phyloP scores from a whole-genome alignment of 2,797 vertebrate species.

The Phoeniculus purpureus region DNA sequence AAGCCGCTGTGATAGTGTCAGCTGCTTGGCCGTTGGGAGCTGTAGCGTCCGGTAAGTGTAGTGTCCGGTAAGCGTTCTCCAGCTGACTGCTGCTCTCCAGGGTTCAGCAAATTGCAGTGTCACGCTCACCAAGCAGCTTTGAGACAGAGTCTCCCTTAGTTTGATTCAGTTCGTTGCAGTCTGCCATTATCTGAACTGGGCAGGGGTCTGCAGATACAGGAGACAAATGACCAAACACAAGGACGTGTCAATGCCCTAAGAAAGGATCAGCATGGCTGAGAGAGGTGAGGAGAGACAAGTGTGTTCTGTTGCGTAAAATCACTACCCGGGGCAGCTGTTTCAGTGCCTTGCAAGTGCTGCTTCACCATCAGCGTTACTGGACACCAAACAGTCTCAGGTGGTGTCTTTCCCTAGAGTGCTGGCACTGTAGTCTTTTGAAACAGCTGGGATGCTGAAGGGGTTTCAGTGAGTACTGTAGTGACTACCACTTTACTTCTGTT shows the following conservation, averaged over 20 bases:
- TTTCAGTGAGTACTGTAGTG: slow-evolving; percentile 9
- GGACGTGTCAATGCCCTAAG: background rate
- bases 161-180: background rate
- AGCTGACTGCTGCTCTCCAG: too few relatives aligned
- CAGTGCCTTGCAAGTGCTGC: background rate
- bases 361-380: background rate
- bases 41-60: too few relatives aligned
- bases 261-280: background rate
- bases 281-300: background rate
- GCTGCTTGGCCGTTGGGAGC: too few relatives aligned
- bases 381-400: background rate
- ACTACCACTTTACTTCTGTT: background rate
- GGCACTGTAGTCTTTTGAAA: background rate
- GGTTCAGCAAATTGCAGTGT: too few relatives aligned
- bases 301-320: background rate
- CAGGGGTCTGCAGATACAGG: background rate
- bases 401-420: slow-evolving; percentile 1
- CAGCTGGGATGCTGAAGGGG: slow-evolving; percentile 2
- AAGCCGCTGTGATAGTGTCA: too few relatives aligned
- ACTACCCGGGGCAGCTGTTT: background rate
- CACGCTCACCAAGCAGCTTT: too few relatives aligned
- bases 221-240: background rate
- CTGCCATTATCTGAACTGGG: background rate
- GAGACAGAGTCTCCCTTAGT: background rate
- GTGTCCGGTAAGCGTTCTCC: too few relatives aligned